Conservation (phyloP, 2,888 invertebrate species). For the Rotaria magnacalcarata region DNA sequence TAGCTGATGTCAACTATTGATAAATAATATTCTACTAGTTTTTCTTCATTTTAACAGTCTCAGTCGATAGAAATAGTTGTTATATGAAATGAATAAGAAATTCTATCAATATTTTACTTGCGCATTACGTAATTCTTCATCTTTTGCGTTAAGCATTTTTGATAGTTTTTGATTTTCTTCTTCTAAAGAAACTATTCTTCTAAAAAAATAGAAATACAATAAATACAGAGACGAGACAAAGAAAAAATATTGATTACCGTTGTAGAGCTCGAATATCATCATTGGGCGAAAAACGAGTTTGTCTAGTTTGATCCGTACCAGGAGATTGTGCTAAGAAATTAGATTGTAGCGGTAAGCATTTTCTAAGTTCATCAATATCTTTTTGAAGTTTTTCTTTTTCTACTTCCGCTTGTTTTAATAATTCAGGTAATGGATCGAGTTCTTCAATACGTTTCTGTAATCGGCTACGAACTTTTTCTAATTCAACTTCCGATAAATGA, state of each 20-base stretch:
- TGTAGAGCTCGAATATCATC: neutral
- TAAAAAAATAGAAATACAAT: neutral
- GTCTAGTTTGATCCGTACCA: neutral
- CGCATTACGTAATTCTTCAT: neutral
- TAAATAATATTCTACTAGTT: too few relatives aligned
- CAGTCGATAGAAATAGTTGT: neutral
- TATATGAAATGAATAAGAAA: neutral
- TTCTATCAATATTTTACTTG: neutral
- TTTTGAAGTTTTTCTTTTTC: conserved; percentile 54
- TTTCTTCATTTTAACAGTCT: too few relatives aligned
- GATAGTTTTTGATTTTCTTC: neutral
- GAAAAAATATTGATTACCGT: neutral
- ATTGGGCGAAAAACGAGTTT: neutral
- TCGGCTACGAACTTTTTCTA: conserved; percentile 49
- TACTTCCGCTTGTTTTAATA: conserved; percentile 55
- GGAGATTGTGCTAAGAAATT: conserved; percentile 53
- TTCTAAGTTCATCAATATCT: conserved; percentile 51
- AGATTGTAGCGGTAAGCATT: conserved; percentile 51
- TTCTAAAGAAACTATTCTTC: neutral
- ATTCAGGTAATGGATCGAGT: conserved; percentile 57
- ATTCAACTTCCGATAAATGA: conserved; percentile 44
- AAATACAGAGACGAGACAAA: too few relatives aligned
- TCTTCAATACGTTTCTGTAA: conserved; percentile 55
- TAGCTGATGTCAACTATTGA: too few relatives aligned
- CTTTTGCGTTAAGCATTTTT: neutral